Conservation (phyloP, 2,113 vertebrate species). For the Python bivittatus region DNA sequence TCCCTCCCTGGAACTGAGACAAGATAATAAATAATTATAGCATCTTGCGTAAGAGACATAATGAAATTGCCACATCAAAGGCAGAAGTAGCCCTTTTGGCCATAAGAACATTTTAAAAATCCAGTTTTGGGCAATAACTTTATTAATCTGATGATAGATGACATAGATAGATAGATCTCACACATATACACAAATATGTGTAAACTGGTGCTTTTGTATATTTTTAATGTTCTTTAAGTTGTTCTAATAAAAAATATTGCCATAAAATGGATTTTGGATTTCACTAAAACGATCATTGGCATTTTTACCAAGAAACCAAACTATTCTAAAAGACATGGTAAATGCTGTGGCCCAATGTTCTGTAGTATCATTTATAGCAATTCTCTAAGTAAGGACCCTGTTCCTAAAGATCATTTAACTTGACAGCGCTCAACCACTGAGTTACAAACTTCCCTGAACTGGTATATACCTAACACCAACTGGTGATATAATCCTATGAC, state of each 20-base stretch:
- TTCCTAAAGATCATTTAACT: not conserved
- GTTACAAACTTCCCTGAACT: not conserved
- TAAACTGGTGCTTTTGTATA: not conserved
- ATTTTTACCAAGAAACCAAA: not conserved
- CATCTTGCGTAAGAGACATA: not conserved
- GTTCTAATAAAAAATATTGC: not conserved
- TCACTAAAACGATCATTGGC: not conserved
- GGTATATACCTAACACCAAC: not conserved
- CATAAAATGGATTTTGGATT: not conserved
- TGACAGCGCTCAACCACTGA: not conserved
- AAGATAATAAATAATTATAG: not conserved
- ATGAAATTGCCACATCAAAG: not conserved
- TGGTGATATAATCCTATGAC: not conserved
- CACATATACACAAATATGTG: not conserved
- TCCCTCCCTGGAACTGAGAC: not conserved
- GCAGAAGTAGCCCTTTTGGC: not conserved
- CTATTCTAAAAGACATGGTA: no score
- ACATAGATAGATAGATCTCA: not conserved
- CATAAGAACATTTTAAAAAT: no score
- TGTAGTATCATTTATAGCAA: not conserved
- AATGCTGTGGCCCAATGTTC: no score
- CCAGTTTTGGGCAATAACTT: no score
- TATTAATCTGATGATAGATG: no score
- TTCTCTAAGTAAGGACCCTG: not conserved
- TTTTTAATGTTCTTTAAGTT: not conserved